These are phyloP conservation scores for Atta texana DNA, from an alignment of 1,140 invertebrate genomes.

Conservation along the genomic window DNA sequence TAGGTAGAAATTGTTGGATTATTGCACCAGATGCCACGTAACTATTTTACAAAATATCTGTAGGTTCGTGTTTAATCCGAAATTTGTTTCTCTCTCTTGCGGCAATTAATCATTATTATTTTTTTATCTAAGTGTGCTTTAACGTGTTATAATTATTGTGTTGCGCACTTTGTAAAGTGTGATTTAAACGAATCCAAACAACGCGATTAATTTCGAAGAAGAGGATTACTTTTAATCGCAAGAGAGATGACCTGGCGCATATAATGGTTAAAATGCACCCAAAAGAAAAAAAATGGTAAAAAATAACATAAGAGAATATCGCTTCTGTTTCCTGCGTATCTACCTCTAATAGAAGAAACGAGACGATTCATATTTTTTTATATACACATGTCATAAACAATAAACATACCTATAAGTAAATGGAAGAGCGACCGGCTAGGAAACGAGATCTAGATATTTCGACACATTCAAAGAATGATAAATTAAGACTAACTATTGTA, in stretches of 20 bases:
- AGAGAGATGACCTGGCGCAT: slow-evolving; percentile 49
- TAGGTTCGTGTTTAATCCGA: slow-evolving; percentile 48
- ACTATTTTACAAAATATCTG: slow-evolving; percentile 65
- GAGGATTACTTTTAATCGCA: slow-evolving; percentile 36
- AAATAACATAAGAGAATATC: slow-evolving; percentile 75
- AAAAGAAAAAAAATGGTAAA: slow-evolving; percentile 53
- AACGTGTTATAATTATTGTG: slow-evolving; percentile 2
- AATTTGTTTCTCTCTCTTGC: slow-evolving; percentile 48
- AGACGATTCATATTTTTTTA: slow-evolving; percentile 84
- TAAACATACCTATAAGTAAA: slow-evolving; percentile 76
- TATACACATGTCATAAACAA: slow-evolving; percentile 81
- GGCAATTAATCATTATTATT: slow-evolving; percentile 29
- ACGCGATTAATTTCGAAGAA: neutral
- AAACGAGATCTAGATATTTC: slow-evolving; percentile 61
- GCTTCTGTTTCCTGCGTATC: slow-evolving; percentile 84
- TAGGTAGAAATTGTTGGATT: slow-evolving; percentile 75
- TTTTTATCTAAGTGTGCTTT: slow-evolving; percentile 24
- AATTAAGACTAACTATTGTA: slow-evolving; percentile 63
- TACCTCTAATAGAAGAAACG: slow-evolving; percentile 82
- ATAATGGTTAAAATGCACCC: slow-evolving; percentile 27
- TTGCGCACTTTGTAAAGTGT: neutral
- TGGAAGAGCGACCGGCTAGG: slow-evolving; percentile 19
- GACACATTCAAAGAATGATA: slow-evolving; percentile 49
- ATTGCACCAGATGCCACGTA: slow-evolving; percentile 63
- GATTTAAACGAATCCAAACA: neutral